Evolutionary conservation across 1,140 invertebrate genomes (phyloP).

Genomic region (Aphelenchoides besseyi): DNA sequence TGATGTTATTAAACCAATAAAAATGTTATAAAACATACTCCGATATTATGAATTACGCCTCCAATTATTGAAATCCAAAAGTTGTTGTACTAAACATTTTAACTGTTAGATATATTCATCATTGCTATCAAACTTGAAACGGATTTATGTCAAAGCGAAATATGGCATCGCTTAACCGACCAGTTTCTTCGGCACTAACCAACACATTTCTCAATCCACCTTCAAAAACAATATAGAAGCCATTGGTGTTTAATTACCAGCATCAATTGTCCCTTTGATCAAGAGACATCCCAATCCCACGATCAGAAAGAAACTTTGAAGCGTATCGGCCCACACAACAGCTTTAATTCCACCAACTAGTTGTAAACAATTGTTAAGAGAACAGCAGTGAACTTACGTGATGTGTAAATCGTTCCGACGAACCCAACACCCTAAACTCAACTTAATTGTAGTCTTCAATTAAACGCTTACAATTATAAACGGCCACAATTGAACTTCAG

Average conservation of each 20-base stretch:
- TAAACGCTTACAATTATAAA: conserved; percentile 40
- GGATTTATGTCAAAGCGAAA: conserved; percentile 32
- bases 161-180: conserved; percentile 41
- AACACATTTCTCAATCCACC: conserved; percentile 42
- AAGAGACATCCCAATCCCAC: conserved; percentile 36
- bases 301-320: conserved; percentile 43
- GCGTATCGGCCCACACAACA: conserved; percentile 53
- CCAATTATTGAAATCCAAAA: conserved; percentile 47
- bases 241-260: conserved; percentile 23
- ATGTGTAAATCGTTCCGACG: conserved; percentile 8
- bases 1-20: no score
- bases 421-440: background rate
- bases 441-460: no score
- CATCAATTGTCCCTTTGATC: conserved; percentile 51
- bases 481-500: conserved; percentile 39
- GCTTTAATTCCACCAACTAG: conserved; percentile 55
- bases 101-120: no score
- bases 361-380: background rate
- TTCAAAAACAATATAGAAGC: conserved; percentile 22
- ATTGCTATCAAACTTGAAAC: conserved; percentile 35
- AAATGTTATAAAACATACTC: no score
- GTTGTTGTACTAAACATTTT: conserved; percentile 44
- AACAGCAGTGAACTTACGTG: background rate
- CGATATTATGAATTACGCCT: conserved; percentile 43
- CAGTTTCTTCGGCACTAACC: conserved; percentile 28